Percentiles rank a stretch among this genome's conserved stretches.
These are phyloP conservation scores for Harpalus rubripes DNA, from an alignment of 2,888 invertebrate species.

Conservation along the genomic window DNA sequence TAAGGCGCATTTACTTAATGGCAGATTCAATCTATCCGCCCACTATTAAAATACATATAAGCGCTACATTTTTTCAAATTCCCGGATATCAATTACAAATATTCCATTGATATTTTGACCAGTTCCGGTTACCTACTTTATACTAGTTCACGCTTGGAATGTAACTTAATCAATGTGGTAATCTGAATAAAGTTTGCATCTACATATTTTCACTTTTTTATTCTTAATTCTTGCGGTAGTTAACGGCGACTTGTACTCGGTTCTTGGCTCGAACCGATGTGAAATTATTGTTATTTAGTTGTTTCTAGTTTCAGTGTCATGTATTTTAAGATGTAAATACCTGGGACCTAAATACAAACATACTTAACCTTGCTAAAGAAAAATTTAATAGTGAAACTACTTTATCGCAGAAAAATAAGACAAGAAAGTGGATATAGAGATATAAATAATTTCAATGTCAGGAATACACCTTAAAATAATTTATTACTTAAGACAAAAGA, in stretches of 20 bases:
- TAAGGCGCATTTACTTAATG: too few species aligned
- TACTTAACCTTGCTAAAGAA: background rate
- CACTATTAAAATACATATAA: too few species aligned
- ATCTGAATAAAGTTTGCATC: background rate
- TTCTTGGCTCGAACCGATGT: background rate
- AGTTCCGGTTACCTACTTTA: slow-evolving; percentile 17
- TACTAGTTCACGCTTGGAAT: slow-evolving; percentile 8
- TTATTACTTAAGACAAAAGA: background rate
- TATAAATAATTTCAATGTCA: background rate
- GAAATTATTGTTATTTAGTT: slow-evolving; percentile 11
- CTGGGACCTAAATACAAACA: slow-evolving; percentile 5
- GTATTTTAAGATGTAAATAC: slow-evolving; percentile 14
- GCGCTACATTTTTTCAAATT: too few species aligned
- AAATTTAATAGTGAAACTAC: background rate
- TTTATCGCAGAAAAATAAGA: background rate
- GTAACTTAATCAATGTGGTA: background rate
- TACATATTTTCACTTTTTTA: slow-evolving; percentile 24
- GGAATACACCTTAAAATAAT: background rate
- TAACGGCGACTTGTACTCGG: background rate
- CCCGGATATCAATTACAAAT: too few species aligned
- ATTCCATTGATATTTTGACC: background rate
- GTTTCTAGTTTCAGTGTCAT: slow-evolving; percentile 8
- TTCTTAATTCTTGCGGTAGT: slow-evolving; percentile 3
- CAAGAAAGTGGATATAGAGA: background rate
- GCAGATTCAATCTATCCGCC: too few species aligned